These are phyloP conservation scores for Caprella mutica DNA, from an alignment of 2,888 invertebrate genomes.

Conservation along the genomic window DNA sequence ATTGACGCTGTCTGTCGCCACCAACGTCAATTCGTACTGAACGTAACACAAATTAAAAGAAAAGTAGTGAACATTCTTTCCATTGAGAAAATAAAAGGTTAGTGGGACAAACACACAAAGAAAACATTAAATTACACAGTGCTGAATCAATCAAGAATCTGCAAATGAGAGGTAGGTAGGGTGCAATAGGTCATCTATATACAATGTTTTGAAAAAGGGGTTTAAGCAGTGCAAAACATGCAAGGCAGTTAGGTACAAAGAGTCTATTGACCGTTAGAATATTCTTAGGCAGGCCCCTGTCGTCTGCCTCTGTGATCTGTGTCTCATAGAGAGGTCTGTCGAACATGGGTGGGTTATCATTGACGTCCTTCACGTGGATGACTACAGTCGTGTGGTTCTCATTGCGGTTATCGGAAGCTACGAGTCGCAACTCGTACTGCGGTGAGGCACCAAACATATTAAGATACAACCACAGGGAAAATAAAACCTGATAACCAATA, in stretches of 20 bases:
- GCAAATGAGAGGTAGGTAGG: background rate
- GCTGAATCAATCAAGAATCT: background rate
- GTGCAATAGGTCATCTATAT: background rate
- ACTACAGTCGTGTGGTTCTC: slow-evolving; percentile 95
- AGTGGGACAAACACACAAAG: no score
- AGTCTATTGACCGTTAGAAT: slow-evolving; percentile 71
- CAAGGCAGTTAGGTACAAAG: no score
- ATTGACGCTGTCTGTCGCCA: slow-evolving; percentile 90
- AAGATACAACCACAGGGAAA: no score
- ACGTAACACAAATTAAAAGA: slow-evolving; percentile 26
- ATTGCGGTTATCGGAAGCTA: slow-evolving; percentile 90
- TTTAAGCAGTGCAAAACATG: background rate
- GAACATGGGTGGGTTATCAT: slow-evolving; percentile 96
- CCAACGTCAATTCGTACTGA: slow-evolving; percentile 85
- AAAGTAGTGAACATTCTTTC: slow-evolving; percentile 15
- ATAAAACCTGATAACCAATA: no score
- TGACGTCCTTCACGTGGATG: slow-evolving; percentile 93
- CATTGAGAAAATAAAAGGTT: no score
- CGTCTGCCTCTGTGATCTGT: slow-evolving; percentile 91
- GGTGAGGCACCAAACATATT: no score
- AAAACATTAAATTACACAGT: no score
- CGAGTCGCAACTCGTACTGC: slow-evolving; percentile 85
- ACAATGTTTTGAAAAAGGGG: background rate
- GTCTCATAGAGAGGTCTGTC: slow-evolving; percentile 87
- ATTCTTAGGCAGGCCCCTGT: slow-evolving; percentile 83